Conservation (phyloP, 37 sponge, comb jelly and placozoan species). For the Bolinopsis microptera region DNA sequence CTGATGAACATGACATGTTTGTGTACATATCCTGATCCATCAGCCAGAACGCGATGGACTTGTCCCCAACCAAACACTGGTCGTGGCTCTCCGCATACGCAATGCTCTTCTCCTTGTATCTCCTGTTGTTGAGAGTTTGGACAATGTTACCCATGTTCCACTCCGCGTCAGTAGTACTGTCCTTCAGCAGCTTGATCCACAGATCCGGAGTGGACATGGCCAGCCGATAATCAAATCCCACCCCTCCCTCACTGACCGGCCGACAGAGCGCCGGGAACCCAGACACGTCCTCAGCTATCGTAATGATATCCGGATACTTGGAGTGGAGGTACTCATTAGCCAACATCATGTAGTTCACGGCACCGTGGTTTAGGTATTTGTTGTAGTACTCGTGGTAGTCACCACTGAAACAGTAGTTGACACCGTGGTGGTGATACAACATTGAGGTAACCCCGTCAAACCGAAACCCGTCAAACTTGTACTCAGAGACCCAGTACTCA, state of each 20-base stretch:
- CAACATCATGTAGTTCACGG: slow-evolving; percentile 86
- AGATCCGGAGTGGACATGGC: slow-evolving; percentile 97
- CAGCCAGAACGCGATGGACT: slow-evolving; percentile 95
- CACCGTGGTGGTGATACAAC: slow-evolving; percentile 93
- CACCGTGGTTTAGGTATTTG: slow-evolving; percentile 76
- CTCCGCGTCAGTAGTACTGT: slow-evolving; percentile 81
- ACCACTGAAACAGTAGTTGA: slow-evolving; percentile 83
- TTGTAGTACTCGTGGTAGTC: slow-evolving; percentile 90
- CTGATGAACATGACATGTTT: slow-evolving; percentile 82
- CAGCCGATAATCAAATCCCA: slow-evolving; percentile 94
- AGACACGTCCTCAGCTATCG: slow-evolving; percentile 88
- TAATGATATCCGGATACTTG: slow-evolving; percentile 74
- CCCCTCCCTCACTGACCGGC: slow-evolving; percentile 75
- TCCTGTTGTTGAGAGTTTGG: slow-evolving; percentile 84
- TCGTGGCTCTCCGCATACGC: slow-evolving; percentile 99
- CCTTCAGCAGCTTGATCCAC: slow-evolving; percentile 97
- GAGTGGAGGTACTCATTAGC: slow-evolving; percentile 86
- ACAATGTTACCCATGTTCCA: slow-evolving; percentile 87
- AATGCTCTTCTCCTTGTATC: slow-evolving; percentile 80
- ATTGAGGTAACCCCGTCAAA: slow-evolving; percentile 98
- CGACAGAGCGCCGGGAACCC: slow-evolving; percentile 77
- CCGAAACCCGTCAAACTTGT: slow-evolving; percentile 92
- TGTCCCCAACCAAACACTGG: slow-evolving; percentile 98
- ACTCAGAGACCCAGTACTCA: slow-evolving; percentile 89
- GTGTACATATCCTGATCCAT: slow-evolving; percentile 99